Evolutionary conservation across 1,140 invertebrate species (phyloP).

Genomic region (Sinonovacula constricta): DNA sequence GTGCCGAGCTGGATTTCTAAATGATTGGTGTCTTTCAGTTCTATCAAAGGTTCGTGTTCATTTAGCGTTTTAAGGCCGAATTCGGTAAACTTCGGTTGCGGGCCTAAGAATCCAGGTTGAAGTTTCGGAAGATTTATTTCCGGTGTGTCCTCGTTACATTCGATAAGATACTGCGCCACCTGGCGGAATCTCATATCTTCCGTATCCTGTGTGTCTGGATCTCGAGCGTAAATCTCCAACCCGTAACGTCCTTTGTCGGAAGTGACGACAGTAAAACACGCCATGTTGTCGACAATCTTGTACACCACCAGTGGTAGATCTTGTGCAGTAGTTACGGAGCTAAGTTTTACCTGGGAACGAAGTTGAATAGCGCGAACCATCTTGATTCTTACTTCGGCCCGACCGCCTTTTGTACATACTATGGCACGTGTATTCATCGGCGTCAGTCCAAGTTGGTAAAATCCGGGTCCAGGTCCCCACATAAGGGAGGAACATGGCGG

Average conservation of each 20-base stretch:
- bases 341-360: conserved; percentile 45
- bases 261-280: conserved; percentile 74
- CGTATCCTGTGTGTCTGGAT: conserved; percentile 68
- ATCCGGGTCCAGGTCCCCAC: conserved; percentile 74
- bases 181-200: conserved; percentile 77
- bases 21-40: conserved; percentile 66
- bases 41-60: conserved; percentile 76
- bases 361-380: conserved; percentile 49
- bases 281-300: conserved; percentile 69
- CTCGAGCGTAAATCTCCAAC: conserved; percentile 78
- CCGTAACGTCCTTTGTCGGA: conserved; percentile 76
- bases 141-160: conserved; percentile 72
- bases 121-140: conserved; percentile 71
- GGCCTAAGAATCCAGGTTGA: conserved; percentile 76
- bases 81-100: conserved; percentile 74
- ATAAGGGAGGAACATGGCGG: conserved; percentile 76
- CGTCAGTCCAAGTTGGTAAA: conserved; percentile 69
- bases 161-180: conserved; percentile 76
- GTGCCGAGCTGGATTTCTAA: conserved; percentile 71
- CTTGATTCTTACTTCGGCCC: conserved; percentile 67
- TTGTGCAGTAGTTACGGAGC: neutral
- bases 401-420: conserved; percentile 68
- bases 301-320: conserved; percentile 52
- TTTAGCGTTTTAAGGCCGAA: conserved; percentile 70
- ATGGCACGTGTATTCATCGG: conserved; percentile 71